Percentiles rank a stretch among this genome's conserved stretches.
Conservation (phyloP, 1,140 invertebrate species). For the Branchinecta lindahli region DNA sequence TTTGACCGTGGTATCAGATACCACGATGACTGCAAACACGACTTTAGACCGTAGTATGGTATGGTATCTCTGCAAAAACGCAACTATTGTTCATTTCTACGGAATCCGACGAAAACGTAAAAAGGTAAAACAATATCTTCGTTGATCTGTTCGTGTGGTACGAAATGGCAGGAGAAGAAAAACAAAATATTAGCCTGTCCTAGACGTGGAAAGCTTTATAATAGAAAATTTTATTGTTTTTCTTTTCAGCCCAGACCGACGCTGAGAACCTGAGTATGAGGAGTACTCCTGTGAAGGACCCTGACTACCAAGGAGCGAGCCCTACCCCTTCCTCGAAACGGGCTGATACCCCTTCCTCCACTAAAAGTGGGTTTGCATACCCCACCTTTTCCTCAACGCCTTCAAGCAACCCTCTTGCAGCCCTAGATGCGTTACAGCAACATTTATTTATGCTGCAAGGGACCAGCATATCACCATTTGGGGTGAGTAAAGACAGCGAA, state of each 20-base stretch:
- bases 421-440: background rate
- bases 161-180: no score
- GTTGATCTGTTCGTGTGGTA: no score
- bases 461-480: background rate
- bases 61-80: no score
- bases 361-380: background rate
- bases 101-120: no score
- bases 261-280: background rate
- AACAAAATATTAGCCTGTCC: no score
- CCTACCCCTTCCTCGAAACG: background rate
- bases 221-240: no score
- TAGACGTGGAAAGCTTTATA: no score
- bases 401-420: background rate
- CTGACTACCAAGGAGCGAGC: background rate
- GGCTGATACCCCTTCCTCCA: background rate
- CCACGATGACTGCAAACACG: no score
- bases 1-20: no score
- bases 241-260: background rate
- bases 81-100: no score
- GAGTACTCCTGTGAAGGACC: background rate
- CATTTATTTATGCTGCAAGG: conserved; percentile 6
- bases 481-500: background rate
- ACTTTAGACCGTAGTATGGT: no score
- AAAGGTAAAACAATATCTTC: no score
- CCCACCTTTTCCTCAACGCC: background rate